Conservation (phyloP, 1,140 invertebrate species). For the Drosophila lowei region DNA sequence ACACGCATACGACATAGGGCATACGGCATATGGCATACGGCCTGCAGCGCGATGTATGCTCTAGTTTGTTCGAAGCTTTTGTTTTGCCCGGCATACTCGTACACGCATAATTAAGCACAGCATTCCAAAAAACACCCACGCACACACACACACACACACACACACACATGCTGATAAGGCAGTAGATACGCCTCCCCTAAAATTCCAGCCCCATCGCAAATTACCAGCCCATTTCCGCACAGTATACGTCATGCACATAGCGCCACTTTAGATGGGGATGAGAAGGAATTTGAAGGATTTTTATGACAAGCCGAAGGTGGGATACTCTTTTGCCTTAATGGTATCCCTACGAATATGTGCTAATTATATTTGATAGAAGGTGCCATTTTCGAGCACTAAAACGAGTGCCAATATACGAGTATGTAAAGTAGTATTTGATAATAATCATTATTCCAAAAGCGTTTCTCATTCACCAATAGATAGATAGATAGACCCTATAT, state of each 20-base stretch:
- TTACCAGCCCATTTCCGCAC: conserved; percentile 29
- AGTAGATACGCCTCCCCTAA: conserved; percentile 16
- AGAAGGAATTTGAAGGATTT: not conserved
- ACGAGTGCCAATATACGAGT: too few species aligned
- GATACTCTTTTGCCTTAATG: not conserved
- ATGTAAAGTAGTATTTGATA: too few species aligned
- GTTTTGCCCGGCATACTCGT: conserved; percentile 38
- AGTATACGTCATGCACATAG: conserved; percentile 66
- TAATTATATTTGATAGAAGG: too few species aligned
- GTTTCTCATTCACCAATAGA: too few species aligned
- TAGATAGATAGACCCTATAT: too few species aligned
- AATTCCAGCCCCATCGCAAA: conserved; percentile 24
- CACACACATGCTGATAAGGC: not conserved
- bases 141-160: conserved; percentile 6
- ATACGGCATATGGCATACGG: too few species aligned
- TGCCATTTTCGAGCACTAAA: too few species aligned
- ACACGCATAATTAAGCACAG: conserved; percentile 71
- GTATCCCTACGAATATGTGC: not conserved
- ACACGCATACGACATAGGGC: conserved; percentile 52
- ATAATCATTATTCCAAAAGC: too few species aligned
- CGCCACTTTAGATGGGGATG: conserved; percentile 54
- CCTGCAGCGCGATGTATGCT: conserved; percentile 22
- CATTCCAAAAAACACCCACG: conserved; percentile 26
- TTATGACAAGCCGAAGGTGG: not conserved
- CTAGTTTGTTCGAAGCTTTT: conserved; percentile 4